Base-by-base conservation (phyloP, 2,888 invertebrate species). In the Saturnia japonica region DNA sequence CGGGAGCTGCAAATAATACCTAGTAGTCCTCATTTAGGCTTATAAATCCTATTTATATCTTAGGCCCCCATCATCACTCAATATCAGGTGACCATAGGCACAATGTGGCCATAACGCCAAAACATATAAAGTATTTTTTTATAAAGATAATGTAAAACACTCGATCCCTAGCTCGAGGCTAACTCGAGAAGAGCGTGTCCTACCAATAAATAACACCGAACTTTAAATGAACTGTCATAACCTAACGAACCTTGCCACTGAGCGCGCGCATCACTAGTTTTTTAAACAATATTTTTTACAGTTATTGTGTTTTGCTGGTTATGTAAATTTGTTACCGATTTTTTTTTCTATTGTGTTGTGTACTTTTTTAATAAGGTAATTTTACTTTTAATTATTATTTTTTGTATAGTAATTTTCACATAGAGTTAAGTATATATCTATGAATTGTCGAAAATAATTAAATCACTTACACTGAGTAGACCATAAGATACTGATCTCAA, bases 131-230 rank as follows among this genome's bases (percentile, higher is more conserved):
- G n/a, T n/a, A n/a, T n/a, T n/a, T n/a, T n/a, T n/a, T n/a, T n/a
- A n/a, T n/a, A n/a, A n/a, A 64, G 64, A 64, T 64, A 40, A 64
- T 19, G 64, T n/a, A 64, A 64, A 64, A 19, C 40, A 19, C 34
- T 34, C n/a, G 40, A 4, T 54, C 11, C 12, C 73, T 40, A 68
- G 69, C 79, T 82, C 82, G 70, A 64, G 12, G 67, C 54, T 77
- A 79, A 77, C 8, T 14, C 60, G 72, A 77, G 80, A 80, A 78
- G 78, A 80, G 80, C 75, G 76, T 68, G 71, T 73, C 74, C 72
- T 75, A 72, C 74, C 76, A 75, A 83, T 85, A 85, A 83, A 85
- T 81, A 85, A 80, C 74, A 71, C 68, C 57, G 79, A 68, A 71
- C 54, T 69, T 68, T 68, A 70, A 70, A 71, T 43, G 74, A 68